Base-by-base conservation (phyloP, 1,140 invertebrate species). In the Micrasema minimum region DNA sequence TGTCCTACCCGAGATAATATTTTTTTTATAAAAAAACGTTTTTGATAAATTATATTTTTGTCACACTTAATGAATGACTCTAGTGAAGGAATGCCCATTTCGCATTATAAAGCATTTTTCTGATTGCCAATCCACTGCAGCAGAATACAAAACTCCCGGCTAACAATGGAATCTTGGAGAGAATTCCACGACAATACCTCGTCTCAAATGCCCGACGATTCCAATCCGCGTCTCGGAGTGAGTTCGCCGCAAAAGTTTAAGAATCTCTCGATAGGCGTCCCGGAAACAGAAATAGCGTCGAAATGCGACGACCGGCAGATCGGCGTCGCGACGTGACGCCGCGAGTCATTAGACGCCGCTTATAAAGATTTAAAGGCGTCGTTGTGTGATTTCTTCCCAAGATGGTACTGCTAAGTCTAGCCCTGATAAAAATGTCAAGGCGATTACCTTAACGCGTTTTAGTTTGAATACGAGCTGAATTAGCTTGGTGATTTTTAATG, bases 241-340 rank as follows among this genome's bases (percentile, higher is more conserved):
- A 20, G 16, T 16, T 48, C 23, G 14, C 35, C 37, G 37, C 5
- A 14, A 57, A 16, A 43, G 38, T 50, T 38, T 10, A 37, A 35
- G 35, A 57, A 45, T 16, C 50, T 46, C 10, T 2, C 57, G 45
- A 38, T 38, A 61, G 14, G n/a, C 26, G 26, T 46, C 31, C n/a
- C 59, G 59, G n/a, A 64, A 31, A 5, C 69, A 46, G 46, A 74
- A 74, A 74, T 74, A 74, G 69, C 55, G 26, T 74, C 68, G 69
- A 74, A 74, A 74, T 74, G 72, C 72, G 69, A 71, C 72, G 72
- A 64, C 53, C 72, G 65, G 57, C 14, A 57, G 72, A 64, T 71
- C 69, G 46, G 50, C 57, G 41, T 23, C 20, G 46, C 45, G 64
- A 23, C 23, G 37, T 18, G 59, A 62, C 59, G 43, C 59, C 43